phyloP scores from a whole-genome alignment of 2,888 invertebrate genomes.

The Coelopa pilipes region DNA sequence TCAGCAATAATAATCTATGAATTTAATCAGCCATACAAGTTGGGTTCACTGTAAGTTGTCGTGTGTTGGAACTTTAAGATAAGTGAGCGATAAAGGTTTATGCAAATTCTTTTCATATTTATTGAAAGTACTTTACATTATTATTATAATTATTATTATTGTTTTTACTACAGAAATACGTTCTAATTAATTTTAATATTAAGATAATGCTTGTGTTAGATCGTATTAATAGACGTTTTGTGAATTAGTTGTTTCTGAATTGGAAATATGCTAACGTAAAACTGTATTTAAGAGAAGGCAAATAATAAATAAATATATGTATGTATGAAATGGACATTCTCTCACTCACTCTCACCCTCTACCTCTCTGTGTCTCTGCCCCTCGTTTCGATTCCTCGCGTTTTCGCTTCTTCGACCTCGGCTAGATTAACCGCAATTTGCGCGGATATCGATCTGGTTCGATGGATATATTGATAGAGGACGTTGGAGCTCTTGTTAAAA shows the following conservation, averaged over 20 bases:
- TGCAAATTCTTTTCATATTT: slow-evolving; percentile 24
- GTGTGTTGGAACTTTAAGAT: slow-evolving; percentile 9
- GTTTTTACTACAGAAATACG: not conserved
- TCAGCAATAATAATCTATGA: slow-evolving; percentile 9
- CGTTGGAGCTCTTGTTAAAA: too few relatives aligned
- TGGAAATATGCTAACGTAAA: too few relatives aligned
- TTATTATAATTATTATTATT: slow-evolving; percentile 6
- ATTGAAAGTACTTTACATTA: not conserved
- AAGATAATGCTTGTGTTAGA: not conserved
- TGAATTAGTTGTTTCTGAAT: not conserved
- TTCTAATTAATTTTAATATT: slow-evolving; percentile 1
- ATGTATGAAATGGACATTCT: too few relatives aligned
- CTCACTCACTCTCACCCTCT: too few relatives aligned
- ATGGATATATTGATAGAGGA: too few relatives aligned
- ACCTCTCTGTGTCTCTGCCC: too few relatives aligned
- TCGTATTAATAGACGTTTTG: slow-evolving; percentile 10
- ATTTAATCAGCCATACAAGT: slow-evolving; percentile 56
- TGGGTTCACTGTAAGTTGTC: slow-evolving; percentile 55
- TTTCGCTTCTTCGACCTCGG: too few relatives aligned
- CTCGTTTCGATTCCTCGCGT: too few relatives aligned
- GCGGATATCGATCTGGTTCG: too few relatives aligned
- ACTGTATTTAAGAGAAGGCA: not conserved
- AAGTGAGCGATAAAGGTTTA: slow-evolving; percentile 33
- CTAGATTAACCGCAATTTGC: too few relatives aligned
- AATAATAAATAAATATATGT: not conserved